Conservation (phyloP, 2,888 invertebrate species). For the Troides oblongomaculatus region DNA sequence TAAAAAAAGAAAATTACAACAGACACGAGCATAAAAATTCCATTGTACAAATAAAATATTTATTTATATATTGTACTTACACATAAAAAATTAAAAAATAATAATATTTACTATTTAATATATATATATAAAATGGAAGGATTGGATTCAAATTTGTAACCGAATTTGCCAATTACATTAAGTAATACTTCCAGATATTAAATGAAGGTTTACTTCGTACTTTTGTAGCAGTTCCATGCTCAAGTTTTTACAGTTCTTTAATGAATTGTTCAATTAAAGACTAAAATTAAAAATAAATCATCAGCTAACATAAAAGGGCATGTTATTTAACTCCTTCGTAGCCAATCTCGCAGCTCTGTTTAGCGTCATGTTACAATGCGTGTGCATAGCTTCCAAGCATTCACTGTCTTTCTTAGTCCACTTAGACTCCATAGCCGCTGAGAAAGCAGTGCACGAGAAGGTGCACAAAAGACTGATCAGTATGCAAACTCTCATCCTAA, state of each 20-base stretch:
- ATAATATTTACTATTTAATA: too few species aligned
- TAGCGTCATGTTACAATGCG: conserved; percentile 82
- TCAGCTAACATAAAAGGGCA: conserved; percentile 67
- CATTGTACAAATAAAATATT: too few species aligned
- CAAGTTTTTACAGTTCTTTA: neutral
- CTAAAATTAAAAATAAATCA: neutral
- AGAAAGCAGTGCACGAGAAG: conserved; percentile 83
- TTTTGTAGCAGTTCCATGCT: too few species aligned
- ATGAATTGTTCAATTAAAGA: neutral
- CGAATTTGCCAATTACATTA: too few species aligned
- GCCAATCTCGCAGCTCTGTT: conserved; percentile 80
- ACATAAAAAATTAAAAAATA: too few species aligned
- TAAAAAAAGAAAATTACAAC: too few species aligned
- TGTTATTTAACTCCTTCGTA: conserved; percentile 76
- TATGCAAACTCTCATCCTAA: conserved; percentile 84
- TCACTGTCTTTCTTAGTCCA: conserved; percentile 83
- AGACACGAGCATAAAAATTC: too few species aligned
- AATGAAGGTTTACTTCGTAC: too few species aligned
- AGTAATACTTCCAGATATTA: too few species aligned
- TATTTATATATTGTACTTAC: too few species aligned
- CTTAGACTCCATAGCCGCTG: conserved; percentile 72
- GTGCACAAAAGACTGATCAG: conserved; percentile 85
- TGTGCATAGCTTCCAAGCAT: conserved; percentile 79
- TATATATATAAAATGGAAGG: too few species aligned
- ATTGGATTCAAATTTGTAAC: too few species aligned